Conservation (phyloP, 1,140 invertebrate genomes). For the Centruroides vittatus region DNA sequence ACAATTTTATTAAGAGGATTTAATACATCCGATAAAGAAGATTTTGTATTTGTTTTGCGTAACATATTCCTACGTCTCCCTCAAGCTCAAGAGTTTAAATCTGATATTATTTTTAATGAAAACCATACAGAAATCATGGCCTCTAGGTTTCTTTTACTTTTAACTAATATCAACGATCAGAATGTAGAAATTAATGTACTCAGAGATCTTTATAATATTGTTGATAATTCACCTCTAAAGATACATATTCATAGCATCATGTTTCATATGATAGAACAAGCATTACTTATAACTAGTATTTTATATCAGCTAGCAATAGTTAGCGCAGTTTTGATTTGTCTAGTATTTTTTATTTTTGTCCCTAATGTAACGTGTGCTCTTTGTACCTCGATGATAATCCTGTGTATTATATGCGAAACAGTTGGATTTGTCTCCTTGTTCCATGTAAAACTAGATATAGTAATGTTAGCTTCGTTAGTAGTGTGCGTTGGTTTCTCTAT, state of each 20-base stretch:
- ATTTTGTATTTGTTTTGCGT: slow-evolving; percentile 59
- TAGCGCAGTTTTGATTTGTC: slow-evolving; percentile 83
- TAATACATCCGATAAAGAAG: slow-evolving; percentile 50
- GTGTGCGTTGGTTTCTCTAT: slow-evolving; percentile 98
- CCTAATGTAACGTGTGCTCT: slow-evolving; percentile 82
- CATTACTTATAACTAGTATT: slow-evolving; percentile 77
- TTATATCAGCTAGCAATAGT: slow-evolving; percentile 84
- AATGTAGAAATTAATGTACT: slow-evolving; percentile 85
- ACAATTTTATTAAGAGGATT: slow-evolving; percentile 43
- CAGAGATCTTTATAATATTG: slow-evolving; percentile 56
- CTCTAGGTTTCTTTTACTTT: slow-evolving; percentile 72
- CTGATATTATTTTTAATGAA: slow-evolving; percentile 73
- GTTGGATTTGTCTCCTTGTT: slow-evolving; percentile 91
- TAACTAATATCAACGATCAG: slow-evolving; percentile 72
- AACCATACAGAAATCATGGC: slow-evolving; percentile 57
- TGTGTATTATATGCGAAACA: slow-evolving; percentile 89
- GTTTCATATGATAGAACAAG: slow-evolving; percentile 88
- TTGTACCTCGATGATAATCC: slow-evolving; percentile 87
- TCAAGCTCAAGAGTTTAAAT: slow-evolving; percentile 44
- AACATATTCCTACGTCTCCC: slow-evolving; percentile 32
- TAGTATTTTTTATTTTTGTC: slow-evolving; percentile 88
- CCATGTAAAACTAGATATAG: slow-evolving; percentile 86
- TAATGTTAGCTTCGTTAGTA: slow-evolving; percentile 96
- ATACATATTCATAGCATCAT: slow-evolving; percentile 85
- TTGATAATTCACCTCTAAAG: slow-evolving; percentile 57